phyloP scores from a whole-genome alignment of 2,888 invertebrate species.

The Cremastinae sp. region DNA sequence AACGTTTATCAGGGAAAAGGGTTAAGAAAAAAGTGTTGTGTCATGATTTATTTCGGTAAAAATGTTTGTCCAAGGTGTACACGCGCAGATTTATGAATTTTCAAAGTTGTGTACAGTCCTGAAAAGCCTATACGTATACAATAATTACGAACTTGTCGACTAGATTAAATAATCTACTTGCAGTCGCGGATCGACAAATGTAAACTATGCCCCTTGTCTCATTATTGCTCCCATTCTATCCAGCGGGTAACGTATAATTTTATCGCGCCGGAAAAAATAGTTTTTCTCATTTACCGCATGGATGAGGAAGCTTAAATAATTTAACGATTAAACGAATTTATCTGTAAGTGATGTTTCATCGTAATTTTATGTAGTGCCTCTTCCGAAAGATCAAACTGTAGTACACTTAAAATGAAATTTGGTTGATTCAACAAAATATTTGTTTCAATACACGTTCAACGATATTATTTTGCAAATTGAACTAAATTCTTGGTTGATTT shows the following conservation, averaged over 20 bases:
- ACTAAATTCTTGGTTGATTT: no score
- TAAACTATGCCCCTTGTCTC: constrained; percentile 23
- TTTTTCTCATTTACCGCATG: constrained; percentile 22
- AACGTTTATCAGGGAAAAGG: neutral
- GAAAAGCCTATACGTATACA: neutral
- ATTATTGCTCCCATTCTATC: neutral
- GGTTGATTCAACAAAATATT: no score
- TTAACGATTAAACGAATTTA: no score
- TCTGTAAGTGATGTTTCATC: no score
- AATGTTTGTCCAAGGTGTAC: neutral
- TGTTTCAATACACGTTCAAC: no score
- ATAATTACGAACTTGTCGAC: constrained; percentile 40
- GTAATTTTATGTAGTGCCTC: no score
- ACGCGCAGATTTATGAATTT: neutral
- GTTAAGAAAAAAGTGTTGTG: neutral
- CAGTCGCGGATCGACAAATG: constrained; percentile 29
- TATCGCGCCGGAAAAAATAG: constrained; percentile 5
- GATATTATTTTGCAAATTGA: no score
- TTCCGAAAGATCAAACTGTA: no score
- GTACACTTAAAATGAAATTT: no score
- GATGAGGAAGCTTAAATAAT: constrained; percentile 18
- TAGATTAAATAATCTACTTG: constrained; percentile 40
- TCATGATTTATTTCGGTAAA: neutral
- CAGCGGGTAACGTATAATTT: neutral
- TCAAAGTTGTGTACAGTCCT: constrained; percentile 1